phyloP scores from a whole-genome alignment of 2,888 invertebrate genomes.

The Pomacea canaliculata region DNA sequence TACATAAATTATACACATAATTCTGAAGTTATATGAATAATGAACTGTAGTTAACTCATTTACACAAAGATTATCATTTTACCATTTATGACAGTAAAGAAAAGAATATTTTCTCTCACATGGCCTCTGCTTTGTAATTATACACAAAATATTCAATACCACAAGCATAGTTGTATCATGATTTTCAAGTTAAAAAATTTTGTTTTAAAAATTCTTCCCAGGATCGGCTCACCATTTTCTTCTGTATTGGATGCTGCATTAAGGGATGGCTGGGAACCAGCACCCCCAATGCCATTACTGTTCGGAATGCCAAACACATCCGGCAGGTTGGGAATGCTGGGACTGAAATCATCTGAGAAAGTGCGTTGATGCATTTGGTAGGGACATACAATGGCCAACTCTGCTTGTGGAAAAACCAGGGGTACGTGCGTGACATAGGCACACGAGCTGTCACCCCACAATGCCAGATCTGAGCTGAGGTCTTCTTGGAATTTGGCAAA shows the following conservation, averaged over 20 bases:
- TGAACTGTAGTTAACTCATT: no score
- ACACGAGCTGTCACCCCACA: conserved; percentile 12
- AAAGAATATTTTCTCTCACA: no score
- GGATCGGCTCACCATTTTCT: background rate
- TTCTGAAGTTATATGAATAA: no score
- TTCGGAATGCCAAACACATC: conserved; percentile 10
- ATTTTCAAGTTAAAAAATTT: no score
- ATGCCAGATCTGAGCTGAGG: conserved; percentile 66
- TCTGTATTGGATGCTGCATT: background rate
- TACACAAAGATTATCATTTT: no score
- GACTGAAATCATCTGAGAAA: conserved; percentile 41
- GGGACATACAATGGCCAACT: conserved; percentile 82
- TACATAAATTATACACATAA: no score
- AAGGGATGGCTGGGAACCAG: background rate
- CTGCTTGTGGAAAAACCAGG: conserved; percentile 84
- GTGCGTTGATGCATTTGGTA: conserved; percentile 42
- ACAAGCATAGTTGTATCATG: no score
- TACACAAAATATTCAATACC: no score
- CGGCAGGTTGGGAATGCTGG: conserved; percentile 24
- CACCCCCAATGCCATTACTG: background rate
- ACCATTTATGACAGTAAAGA: no score
- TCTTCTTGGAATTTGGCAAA: conserved; percentile 69
- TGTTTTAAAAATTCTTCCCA: no score
- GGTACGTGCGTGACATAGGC: conserved; percentile 70
- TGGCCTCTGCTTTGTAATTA: no score